A percentile compares a stretch with the other conserved stretches of the same genome.
phyloP scores from a whole-genome alignment of 2,113 vertebrate genomes.

The Oncorhynchus nerka region DNA sequence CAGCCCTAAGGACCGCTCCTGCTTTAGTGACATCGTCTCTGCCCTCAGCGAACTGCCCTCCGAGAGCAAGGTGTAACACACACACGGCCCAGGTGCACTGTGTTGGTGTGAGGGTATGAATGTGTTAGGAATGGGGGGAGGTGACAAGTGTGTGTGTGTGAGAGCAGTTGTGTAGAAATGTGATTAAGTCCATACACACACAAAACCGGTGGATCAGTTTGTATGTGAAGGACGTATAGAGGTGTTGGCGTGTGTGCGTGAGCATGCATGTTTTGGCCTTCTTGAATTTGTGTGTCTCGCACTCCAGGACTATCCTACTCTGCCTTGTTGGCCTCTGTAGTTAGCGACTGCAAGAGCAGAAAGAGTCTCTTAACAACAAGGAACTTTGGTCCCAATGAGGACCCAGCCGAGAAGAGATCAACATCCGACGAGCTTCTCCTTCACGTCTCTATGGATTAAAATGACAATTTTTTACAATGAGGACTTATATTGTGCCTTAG shows the following conservation, averaged over 20 bases:
- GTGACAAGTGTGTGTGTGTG: constrained; percentile 25
- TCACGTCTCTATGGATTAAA: too few species aligned
- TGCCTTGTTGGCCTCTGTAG: too few species aligned
- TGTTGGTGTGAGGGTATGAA: neutral
- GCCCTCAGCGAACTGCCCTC: constrained; percentile 80
- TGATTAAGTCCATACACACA: too few species aligned
- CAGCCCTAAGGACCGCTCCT: constrained; percentile 92
- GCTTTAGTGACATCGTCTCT: constrained; percentile 87
- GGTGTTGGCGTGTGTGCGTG: neutral
- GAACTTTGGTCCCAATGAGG: too few species aligned
- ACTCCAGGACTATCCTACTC: neutral
- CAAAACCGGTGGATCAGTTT: neutral
- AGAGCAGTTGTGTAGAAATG: neutral
- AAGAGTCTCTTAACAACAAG: too few species aligned
- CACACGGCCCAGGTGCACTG: neutral
- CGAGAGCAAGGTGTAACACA: constrained; percentile 85
- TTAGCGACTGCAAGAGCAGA: too few species aligned
- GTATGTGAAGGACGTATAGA: neutral
- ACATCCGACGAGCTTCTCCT: too few species aligned
- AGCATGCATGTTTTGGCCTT: neutral
- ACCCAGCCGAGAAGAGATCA: too few species aligned
- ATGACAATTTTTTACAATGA: too few species aligned
- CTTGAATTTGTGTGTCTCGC: neutral
- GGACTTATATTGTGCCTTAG: too few species aligned
- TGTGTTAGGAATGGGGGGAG: neutral